These are phyloP conservation scores for Orchesella cincta DNA, from an alignment of 1,140 invertebrate species.

Conservation along the genomic window DNA sequence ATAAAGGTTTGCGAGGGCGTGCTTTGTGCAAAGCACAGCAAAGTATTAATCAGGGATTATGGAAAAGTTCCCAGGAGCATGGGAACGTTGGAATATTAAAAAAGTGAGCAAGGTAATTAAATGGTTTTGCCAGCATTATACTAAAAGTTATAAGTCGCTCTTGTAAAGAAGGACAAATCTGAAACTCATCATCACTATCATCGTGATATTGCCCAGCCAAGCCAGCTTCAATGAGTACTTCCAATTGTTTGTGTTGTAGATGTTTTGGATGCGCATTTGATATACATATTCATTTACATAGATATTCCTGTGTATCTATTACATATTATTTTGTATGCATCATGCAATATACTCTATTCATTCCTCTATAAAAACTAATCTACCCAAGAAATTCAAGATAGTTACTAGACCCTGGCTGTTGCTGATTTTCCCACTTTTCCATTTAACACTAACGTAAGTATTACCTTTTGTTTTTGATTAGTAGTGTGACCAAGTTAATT, in stretches of 20 bases:
- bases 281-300: neutral
- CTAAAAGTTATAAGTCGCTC: neutral
- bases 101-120: slow-evolving; percentile 10
- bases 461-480: too few species aligned
- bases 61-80: slow-evolving; percentile 14
- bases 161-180: slow-evolving; percentile 11
- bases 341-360: neutral
- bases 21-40: neutral
- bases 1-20: neutral
- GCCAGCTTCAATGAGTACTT: neutral
- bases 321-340: neutral
- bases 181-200: neutral
- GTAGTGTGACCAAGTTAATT: too few species aligned
- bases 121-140: neutral
- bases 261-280: neutral
- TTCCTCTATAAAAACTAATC: neutral
- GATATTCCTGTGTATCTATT: neutral
- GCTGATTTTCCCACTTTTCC: neutral
- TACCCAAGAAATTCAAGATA: neutral
- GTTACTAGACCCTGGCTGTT: neutral
- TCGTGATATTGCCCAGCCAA: neutral
- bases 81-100: slow-evolving; percentile 1
- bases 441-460: too few species aligned
- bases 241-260: too few species aligned
- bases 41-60: neutral